Conservation (phyloP, 2,797 vertebrate genomes). For the Rhynchotus rufescens region DNA sequence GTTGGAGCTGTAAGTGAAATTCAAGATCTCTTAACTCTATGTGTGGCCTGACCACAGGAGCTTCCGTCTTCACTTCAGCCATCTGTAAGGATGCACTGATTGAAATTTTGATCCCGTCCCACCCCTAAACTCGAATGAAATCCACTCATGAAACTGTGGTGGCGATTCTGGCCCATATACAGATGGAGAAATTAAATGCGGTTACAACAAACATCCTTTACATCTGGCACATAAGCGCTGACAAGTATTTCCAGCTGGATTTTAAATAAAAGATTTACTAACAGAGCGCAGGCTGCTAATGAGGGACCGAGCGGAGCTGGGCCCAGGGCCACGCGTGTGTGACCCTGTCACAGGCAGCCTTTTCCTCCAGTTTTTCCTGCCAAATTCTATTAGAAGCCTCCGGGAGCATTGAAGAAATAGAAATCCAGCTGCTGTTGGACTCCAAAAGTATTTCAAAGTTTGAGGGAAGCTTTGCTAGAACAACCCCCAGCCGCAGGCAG, state of each 20-base stretch:
- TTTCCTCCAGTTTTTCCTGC: not conserved
- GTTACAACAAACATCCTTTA: conserved; percentile 6
- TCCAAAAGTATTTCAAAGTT: fast-evolving
- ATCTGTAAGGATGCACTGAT: not conserved
- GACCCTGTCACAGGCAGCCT: too few species aligned
- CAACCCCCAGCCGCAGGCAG: fast-evolving
- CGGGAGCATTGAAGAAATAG: too few species aligned
- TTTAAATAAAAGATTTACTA: conserved; percentile 1
- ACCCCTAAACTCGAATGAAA: not conserved
- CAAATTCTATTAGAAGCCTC: not conserved
- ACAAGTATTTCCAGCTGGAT: conserved; percentile 65
- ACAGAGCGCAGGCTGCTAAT: conserved; percentile 22
- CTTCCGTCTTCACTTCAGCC: not conserved
- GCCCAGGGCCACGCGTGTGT: not conserved
- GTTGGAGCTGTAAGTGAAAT: not conserved
- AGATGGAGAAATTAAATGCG: conserved; percentile 27
- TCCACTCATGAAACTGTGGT: not conserved
- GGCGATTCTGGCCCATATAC: not conserved
- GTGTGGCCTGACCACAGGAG: not conserved
- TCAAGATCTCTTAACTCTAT: not conserved
- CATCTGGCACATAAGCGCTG: not conserved
- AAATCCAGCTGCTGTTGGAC: not conserved
- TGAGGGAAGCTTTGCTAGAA: not conserved
- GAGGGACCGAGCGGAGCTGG: not conserved
- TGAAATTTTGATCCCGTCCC: not conserved